Base-by-base conservation (phyloP, 2,113 vertebrate genomes). In the Melierax canorus region DNA sequence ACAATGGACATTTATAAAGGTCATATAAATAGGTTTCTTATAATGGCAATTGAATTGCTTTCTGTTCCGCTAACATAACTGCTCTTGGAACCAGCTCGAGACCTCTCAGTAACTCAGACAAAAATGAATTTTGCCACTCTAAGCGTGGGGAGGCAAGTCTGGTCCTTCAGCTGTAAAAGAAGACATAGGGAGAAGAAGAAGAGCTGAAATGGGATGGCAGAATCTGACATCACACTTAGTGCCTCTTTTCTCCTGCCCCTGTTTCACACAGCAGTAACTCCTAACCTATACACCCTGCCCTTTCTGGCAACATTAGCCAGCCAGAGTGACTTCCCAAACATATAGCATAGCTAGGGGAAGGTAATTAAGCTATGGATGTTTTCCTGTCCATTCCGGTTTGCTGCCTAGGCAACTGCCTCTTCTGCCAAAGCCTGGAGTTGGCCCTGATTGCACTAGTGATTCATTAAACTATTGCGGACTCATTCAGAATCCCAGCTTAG, bases 1-100 rank as follows among this genome's bases (percentile, higher is more conserved):
- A 73, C 56, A 85, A 58, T 75, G 79, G 86, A 83, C 58, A 62
- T 91, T 94, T 97, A 73, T 79, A 96, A 96, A 97, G 69, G 83
- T 94, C 72, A 87, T 69, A 91, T 91, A 96, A 92, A 95, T 86
- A 72, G 30, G 19, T 89, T 97, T 89, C 39, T 68, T 94, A 45
- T 69, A 91, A 89, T 73, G 69, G 30, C 80, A 92, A 14, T 74
- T 86, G 56, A 95, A 96, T 62, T 94, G 30, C 84, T 92, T 82
- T 94, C 62, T 75, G 32, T 94, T 92, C 77, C 89, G 58, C 83
- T 75, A 91, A 11, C 36, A 55, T 91, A 94, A 82, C 77, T 90
- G 53, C 32, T 88, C 91, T 91, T 83, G 53, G 53, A 91, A 87
- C 27, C 36, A 78, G 34, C 62, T 90, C 0, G 1, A 95, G 36